Evolutionary conservation across 2,797 vertebrate species (phyloP).

Genomic region (Hipposideros larvatus): DNA sequence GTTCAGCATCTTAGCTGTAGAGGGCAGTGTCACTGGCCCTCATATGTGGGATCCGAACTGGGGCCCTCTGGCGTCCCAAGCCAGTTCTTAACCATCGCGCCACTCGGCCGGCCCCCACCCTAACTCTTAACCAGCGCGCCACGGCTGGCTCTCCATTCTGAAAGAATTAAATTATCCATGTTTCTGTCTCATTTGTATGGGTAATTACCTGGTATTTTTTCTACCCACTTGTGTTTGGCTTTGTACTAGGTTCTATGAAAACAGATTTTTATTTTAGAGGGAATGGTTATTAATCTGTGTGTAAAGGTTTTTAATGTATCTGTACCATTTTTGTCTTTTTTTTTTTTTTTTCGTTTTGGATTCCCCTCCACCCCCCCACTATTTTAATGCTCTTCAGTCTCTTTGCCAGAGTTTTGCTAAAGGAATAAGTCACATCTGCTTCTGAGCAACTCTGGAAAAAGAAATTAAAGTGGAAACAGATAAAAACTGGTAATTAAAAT

Average conservation of each 20-base stretch:
- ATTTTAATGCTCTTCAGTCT: constrained; percentile 25
- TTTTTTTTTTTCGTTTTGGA: not conserved
- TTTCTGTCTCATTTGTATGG: constrained; percentile 52
- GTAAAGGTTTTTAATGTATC: not conserved
- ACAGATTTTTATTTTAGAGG: constrained; percentile 45
- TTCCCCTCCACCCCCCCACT: no score
- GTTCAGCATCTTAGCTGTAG: no score
- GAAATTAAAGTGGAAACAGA: constrained; percentile 60
- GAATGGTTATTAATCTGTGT: not conserved
- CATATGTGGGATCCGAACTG: no score
- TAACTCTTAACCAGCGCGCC: no score
- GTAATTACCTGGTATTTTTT: constrained; percentile 43
- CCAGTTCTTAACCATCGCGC: no score
- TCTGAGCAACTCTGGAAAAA: constrained; percentile 49
- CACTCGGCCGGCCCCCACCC: no score
- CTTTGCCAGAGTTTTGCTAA: constrained; percentile 49
- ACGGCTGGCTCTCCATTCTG: not conserved
- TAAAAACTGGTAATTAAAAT: constrained; percentile 65
- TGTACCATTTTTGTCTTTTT: not conserved
- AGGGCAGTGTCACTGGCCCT: no score
- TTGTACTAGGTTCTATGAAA: not conserved
- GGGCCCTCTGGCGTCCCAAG: no score
- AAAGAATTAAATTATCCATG: constrained; percentile 30
- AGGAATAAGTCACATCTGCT: constrained; percentile 50
- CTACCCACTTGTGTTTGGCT: not conserved